Evolutionary conservation across 2,888 invertebrate genomes (phyloP).

Genomic region (Lithosia quadra): DNA sequence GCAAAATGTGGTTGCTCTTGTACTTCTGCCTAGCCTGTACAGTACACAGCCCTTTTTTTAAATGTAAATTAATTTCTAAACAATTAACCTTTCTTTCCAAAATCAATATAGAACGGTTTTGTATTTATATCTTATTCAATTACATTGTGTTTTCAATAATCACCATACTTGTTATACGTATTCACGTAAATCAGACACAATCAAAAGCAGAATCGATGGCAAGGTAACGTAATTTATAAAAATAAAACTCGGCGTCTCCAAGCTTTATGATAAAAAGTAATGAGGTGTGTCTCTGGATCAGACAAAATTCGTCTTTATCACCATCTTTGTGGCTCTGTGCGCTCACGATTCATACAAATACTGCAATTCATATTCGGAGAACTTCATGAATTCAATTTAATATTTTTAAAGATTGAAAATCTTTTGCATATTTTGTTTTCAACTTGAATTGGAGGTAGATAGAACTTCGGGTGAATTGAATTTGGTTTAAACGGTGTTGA

Average conservation of each 20-base stretch:
- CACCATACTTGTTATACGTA: conserved; percentile 7
- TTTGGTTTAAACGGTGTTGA: neutral
- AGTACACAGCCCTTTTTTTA: too few relatives aligned
- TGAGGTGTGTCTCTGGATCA: conserved; percentile 68
- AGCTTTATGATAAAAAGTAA: conserved; percentile 68
- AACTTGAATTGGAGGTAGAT: conserved; percentile 18
- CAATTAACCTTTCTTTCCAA: too few relatives aligned
- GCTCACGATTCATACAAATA: conserved; percentile 60
- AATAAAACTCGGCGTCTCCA: conserved; percentile 64
- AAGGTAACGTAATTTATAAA: conserved; percentile 77
- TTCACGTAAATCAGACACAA: conserved; percentile 47
- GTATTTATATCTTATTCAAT: neutral
- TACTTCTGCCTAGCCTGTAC: too few relatives aligned
- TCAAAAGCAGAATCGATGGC: conserved; percentile 59
- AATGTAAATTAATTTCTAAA: too few relatives aligned
- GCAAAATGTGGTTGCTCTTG: too few relatives aligned
- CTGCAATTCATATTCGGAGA: conserved; percentile 47
- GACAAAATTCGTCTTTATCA: conserved; percentile 60
- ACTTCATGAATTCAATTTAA: conserved; percentile 50
- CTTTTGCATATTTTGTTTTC: conserved; percentile 29
- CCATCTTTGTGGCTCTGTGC: conserved; percentile 59
- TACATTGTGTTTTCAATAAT: neutral
- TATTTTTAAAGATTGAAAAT: conserved; percentile 37
- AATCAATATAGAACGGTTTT: too few relatives aligned
- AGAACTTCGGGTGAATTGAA: neutral